phyloP scores from a whole-genome alignment of 2,797 vertebrate species.

The Protonibea diacanthus region DNA sequence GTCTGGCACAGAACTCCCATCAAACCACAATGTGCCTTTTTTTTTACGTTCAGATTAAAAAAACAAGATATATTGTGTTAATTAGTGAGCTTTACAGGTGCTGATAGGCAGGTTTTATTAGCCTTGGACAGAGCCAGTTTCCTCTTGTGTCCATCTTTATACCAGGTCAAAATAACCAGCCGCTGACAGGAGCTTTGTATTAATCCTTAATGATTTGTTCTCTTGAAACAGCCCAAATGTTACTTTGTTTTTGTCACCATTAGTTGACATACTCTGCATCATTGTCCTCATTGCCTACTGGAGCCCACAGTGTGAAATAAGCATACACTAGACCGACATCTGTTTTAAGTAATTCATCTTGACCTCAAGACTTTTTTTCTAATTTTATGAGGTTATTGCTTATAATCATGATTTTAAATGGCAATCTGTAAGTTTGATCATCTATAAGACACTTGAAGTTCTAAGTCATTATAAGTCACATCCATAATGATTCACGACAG shows the following conservation, averaged over 20 bases:
- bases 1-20: neutral
- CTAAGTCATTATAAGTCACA: no score
- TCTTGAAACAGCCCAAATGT: neutral
- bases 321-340: no score
- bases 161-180: neutral
- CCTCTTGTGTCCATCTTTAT: slow-evolving; percentile 14
- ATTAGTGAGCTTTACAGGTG: slow-evolving; percentile 8
- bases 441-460: no score
- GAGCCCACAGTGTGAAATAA: no score
- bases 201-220: neutral
- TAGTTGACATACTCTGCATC: no score
- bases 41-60: neutral
- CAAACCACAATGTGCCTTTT: neutral
- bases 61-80: neutral
- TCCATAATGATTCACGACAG: no score
- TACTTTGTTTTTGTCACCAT: neutral
- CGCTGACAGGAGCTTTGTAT: neutral
- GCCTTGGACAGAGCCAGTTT: slow-evolving; percentile 6
- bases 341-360: no score
- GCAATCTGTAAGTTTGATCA: neutral
- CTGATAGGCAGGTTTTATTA: neutral
- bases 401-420: neutral
- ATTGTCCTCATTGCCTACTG: no score
- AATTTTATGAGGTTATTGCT: neutral
- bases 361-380: neutral